Evolutionary conservation across 2,888 invertebrate genomes (phyloP).

Genomic region (Rhodophaea formosa): DNA sequence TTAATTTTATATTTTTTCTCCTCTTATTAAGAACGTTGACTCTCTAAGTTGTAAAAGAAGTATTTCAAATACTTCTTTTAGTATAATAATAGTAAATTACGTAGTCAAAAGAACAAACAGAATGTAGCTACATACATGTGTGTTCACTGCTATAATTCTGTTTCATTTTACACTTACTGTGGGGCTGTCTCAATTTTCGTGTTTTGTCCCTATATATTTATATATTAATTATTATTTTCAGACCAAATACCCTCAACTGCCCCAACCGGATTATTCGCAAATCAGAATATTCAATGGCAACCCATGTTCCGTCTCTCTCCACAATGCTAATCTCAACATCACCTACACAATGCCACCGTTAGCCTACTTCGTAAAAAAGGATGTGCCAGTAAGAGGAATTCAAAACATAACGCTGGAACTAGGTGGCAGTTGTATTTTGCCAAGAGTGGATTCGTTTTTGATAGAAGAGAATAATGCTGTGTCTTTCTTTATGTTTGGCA

Average conservation of each 20-base stretch:
- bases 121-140: no score
- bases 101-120: no score
- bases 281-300: slow-evolving; percentile 83
- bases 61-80: no score
- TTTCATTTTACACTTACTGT: no score
- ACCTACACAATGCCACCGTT: slow-evolving; percentile 52
- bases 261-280: slow-evolving; percentile 77
- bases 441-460: slow-evolving; percentile 39
- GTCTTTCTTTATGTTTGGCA: slow-evolving; percentile 51
- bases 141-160: no score
- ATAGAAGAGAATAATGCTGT: slow-evolving; percentile 55
- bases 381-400: slow-evolving; percentile 36
- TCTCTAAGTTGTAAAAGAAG: no score
- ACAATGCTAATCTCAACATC: slow-evolving; percentile 63
- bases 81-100: no score
- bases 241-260: slow-evolving; percentile 76
- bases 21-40: no score
- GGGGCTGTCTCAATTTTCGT: background rate
- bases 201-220: background rate
- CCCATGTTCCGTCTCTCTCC: slow-evolving; percentile 67
- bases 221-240: slow-evolving; percentile 17
- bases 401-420: slow-evolving; percentile 40
- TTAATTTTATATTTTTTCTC: no score
- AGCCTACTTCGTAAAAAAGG: slow-evolving; percentile 47
- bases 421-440: slow-evolving; percentile 46